Percentiles rank a stretch among this genome's conserved stretches.
These are phyloP conservation scores for Alouatta caraya DNA, from an alignment of 2,797 vertebrate species.

Conservation along the genomic window DNA sequence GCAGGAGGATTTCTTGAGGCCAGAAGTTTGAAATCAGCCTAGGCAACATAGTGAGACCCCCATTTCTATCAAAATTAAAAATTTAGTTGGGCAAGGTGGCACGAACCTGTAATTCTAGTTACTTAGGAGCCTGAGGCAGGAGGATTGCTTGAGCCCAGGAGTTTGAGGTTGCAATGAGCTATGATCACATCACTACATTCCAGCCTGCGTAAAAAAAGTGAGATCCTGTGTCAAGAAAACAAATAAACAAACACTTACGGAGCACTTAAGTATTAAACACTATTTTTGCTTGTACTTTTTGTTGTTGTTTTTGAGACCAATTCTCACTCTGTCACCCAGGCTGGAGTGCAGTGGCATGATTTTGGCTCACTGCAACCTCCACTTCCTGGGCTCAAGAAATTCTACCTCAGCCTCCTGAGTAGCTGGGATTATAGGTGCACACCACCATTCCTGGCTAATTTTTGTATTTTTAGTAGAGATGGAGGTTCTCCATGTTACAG, in stretches of 20 bases:
- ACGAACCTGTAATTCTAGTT: not conserved
- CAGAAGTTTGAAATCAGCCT: too few relatives aligned
- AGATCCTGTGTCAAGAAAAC: not conserved
- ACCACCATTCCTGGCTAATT: not conserved
- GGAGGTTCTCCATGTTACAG: not conserved
- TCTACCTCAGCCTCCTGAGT: not conserved
- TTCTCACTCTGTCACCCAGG: not conserved
- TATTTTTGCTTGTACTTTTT: not conserved
- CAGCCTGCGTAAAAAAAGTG: not conserved
- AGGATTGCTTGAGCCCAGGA: not conserved
- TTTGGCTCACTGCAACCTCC: not conserved
- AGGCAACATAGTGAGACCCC: too few relatives aligned
- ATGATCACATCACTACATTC: not conserved
- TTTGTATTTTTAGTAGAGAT: not conserved
- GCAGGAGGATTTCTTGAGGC: too few relatives aligned
- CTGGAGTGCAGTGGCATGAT: not conserved
- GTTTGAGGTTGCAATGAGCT: not conserved
- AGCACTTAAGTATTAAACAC: not conserved
- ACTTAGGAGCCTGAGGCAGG: not conserved
- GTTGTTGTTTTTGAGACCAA: not conserved
- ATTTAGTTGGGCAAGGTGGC: not conserved
- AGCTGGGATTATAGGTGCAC: not conserved
- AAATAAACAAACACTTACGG: slow-evolving; percentile 4
- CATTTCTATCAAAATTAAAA: too few relatives aligned
- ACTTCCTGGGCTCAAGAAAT: not conserved